Base-by-base conservation (phyloP, 2,113 vertebrate genomes). In the Acrocephalus arundinaceus region DNA sequence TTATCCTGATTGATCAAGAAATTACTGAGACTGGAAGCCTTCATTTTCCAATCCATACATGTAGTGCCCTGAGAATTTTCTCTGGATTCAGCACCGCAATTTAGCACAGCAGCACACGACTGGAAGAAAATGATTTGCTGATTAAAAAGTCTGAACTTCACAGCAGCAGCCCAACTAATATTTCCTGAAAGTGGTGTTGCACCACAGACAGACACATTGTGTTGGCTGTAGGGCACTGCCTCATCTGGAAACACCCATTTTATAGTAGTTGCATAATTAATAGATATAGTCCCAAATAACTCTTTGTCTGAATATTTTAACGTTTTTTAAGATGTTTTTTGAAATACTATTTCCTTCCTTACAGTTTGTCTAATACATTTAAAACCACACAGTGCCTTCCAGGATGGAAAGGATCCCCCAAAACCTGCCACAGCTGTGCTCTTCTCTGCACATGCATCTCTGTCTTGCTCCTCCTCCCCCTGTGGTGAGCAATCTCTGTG, bases 221-320 rank as follows among this genome's bases (percentile, higher is more conserved):
- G 22, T 11, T 89, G 62, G 81, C 89, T 87, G 55, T 51, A 87
- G 92, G 87, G 74, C 93, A 72, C 73, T 39, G 30, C 27, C 66
- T 89, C 81, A 67, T 89, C 70, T 82, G 37, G 71, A 95, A 91
- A 91, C 24, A 87, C 57, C 27, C 71, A 57, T 45, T 87, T 73
- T 65, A 48, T 33, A n/a, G 22, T 13, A 45, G 37, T 24, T 70
- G n/a, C 33, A 61, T 39, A 85, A 68, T 68, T 91, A 85, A 75
- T 28, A 65, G n/a, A 68, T 21, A 52, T 7, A 41, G 51, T 81
- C n/a, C 15, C 14, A 61, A 87, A 82, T 51, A 87, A 63, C 23
- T 27, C 22, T 45, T 35, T 43, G 21, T 25, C 33, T 67, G 49
- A 76, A 59, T 27, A 52, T 67, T 74, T 89, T 62, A 45, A 39